Conservation (phyloP, 92 coral and sea anemone species). For the Nematostella vectensis region DNA sequence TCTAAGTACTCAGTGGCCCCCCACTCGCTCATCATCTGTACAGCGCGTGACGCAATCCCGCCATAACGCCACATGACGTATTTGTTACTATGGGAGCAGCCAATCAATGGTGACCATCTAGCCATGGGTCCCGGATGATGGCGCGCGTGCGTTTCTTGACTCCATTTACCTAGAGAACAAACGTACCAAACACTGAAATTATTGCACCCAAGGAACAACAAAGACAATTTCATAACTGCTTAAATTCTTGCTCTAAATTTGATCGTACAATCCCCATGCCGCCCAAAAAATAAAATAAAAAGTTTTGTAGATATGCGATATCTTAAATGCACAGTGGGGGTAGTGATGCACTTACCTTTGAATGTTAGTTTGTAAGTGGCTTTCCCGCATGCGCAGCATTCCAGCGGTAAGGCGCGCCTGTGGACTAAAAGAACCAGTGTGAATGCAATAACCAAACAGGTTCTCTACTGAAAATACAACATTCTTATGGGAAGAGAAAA, state of each 20-base stretch:
- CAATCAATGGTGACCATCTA: slow-evolving; percentile 85
- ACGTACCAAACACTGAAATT: too few species aligned
- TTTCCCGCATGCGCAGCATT: slow-evolving; percentile 84
- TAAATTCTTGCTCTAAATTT: too few species aligned
- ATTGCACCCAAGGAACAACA: too few species aligned
- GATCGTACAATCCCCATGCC: too few species aligned
- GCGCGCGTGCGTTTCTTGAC: slow-evolving; percentile 60
- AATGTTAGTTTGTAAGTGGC: slow-evolving; percentile 76
- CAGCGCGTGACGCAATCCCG: slow-evolving; percentile 70
- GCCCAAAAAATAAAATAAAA: too few species aligned
- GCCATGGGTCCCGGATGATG: slow-evolving; percentile 86
- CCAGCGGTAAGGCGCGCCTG: not conserved
- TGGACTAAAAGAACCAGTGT: not conserved
- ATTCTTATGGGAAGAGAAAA: too few species aligned
- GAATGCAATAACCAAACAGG: too few species aligned
- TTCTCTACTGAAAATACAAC: too few species aligned
- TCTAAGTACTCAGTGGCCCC: slow-evolving; percentile 62
- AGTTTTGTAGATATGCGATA: too few species aligned
- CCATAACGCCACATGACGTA: slow-evolving; percentile 80
- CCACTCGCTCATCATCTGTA: slow-evolving; percentile 76
- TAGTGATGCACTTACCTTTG: slow-evolving; percentile 67
- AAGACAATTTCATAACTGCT: too few species aligned
- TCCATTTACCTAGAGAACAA: slow-evolving; percentile 68
- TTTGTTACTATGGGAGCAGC: slow-evolving; percentile 79
- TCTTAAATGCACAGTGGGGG: too few species aligned